Base-by-base conservation (phyloP, 2,797 vertebrate species). In the Rhinatrema bivittatum region DNA sequence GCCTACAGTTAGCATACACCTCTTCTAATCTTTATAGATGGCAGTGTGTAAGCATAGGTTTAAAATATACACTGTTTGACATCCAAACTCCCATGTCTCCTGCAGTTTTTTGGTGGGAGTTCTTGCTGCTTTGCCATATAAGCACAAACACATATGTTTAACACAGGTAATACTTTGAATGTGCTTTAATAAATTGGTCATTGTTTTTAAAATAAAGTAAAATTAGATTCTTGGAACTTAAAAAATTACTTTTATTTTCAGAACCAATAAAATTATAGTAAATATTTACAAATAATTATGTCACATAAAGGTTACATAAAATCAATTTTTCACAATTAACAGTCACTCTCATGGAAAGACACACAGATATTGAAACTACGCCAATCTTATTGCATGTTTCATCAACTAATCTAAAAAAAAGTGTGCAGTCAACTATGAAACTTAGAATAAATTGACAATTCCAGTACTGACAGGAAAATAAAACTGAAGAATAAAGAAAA, bases 201-300 rank as follows among this genome's bases (percentile, higher is more conserved):
- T n/a, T n/a, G n/a, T n/a, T n/a, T n/a, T n/a, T n/a, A n/a, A n/a
- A n/a, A n/a, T n/a, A n/a, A n/a, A n/a, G n/a, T n/a, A n/a, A n/a
- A n/a, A n/a, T 44, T 28, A 39, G 50, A 62, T 32, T 27, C 44
- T 65, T 68, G 73, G 77, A 85, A 88, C 87, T 91, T 94, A 89
- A 90, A 93, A 97, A 97, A 95, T 91, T 94, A 94, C 87, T 92
- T 98, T 97, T 97, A 97, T 97, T 98, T 90, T 89, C 91, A 83
- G 87, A 94, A 96, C 89, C 88, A 97, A 97, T 98, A 97, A 97
- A 97, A 97, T 98, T 96, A 97, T 98, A 87, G 91, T 82, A 91
- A 95, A 90, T 97, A 98, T 98, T 98, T 98, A 97, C 95, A 98
- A 97, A 98, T 97, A 96, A 93, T 98, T 94, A 97, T 91, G 84